These are phyloP conservation scores for Ondatra zibethicus DNA, from an alignment of 2,113 vertebrate species.

Conservation along the genomic window DNA sequence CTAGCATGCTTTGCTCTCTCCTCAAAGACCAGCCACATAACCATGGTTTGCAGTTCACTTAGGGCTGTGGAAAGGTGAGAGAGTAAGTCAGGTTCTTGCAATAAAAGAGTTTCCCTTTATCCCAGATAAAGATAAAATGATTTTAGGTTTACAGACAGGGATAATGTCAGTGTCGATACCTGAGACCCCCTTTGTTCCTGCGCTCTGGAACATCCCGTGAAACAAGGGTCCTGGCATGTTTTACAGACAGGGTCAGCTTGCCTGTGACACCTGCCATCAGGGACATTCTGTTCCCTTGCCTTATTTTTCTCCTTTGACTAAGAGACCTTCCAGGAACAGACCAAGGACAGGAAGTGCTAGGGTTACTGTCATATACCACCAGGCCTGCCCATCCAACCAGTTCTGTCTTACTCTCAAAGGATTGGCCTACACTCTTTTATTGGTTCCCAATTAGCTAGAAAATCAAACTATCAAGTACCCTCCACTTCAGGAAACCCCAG, in stretches of 20 bases:
- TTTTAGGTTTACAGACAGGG: neutral
- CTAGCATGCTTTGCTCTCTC: neutral
- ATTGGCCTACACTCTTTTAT: neutral
- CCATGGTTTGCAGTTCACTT: neutral
- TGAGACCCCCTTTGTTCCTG: neutral
- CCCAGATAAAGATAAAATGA: neutral
- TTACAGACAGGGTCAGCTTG: neutral
- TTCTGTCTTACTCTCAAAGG: neutral
- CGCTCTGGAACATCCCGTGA: neutral
- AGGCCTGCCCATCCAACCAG: neutral
- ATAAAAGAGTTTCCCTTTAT: neutral
- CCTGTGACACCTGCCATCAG: neutral
- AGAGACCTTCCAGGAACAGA: neutral
- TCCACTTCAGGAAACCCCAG: neutral
- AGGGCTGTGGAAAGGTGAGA: neutral
- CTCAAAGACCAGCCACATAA: neutral
- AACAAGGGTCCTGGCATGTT: neutral
- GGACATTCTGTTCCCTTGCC: neutral
- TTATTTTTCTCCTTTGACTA: neutral
- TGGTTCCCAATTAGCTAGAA: neutral
- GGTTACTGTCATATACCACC: neutral
- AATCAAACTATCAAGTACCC: neutral
- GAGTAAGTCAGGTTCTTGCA: neutral
- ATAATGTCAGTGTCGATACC: neutral
- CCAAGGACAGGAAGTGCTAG: neutral